Evolutionary conservation across 2,113 vertebrate genomes (phyloP).

Genomic region (Anolis carolinensis): DNA sequence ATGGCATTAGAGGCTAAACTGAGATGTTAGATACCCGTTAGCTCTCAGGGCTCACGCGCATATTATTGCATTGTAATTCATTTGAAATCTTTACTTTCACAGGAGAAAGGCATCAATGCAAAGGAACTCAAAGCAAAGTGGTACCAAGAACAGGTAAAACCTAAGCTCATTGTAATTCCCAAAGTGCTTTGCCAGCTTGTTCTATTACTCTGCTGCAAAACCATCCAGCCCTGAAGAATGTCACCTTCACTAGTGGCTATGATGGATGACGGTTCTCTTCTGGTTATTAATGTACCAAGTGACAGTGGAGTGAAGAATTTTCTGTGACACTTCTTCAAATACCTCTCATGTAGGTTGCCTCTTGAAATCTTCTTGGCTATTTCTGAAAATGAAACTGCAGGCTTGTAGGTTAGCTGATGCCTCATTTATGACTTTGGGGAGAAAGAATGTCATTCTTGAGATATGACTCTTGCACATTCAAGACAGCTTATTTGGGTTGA

Average conservation of each 20-base stretch:
- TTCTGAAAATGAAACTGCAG: background rate
- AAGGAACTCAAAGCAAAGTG: background rate
- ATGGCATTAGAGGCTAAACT: background rate
- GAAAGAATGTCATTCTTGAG: background rate
- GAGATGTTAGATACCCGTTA: too few relatives aligned
- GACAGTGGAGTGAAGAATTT: fast-evolving
- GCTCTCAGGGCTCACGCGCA: background rate
- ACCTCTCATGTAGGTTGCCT: background rate
- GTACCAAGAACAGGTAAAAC: slow-evolving; percentile 15
- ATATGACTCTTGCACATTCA: background rate
- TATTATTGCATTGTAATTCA: background rate
- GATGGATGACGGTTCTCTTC: slow-evolving; percentile 13
- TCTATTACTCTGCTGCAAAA: background rate
- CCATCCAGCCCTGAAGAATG: background rate
- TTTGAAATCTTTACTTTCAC: slow-evolving; percentile 10
- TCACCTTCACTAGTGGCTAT: background rate
- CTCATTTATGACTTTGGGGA: background rate
- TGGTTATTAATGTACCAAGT: slow-evolving; percentile 27
- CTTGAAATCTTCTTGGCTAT: background rate
- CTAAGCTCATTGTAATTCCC: background rate
- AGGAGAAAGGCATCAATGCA: slow-evolving; percentile 24
- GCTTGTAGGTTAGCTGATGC: background rate
- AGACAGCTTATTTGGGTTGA: background rate
- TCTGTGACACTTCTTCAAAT: background rate
- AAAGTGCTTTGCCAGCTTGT: background rate